Percentiles rank a stretch among this genome's conserved stretches.
These are phyloP conservation scores for Diloba caeruleocephala DNA, from an alignment of 2,888 invertebrate genomes.

Conservation along the genomic window DNA sequence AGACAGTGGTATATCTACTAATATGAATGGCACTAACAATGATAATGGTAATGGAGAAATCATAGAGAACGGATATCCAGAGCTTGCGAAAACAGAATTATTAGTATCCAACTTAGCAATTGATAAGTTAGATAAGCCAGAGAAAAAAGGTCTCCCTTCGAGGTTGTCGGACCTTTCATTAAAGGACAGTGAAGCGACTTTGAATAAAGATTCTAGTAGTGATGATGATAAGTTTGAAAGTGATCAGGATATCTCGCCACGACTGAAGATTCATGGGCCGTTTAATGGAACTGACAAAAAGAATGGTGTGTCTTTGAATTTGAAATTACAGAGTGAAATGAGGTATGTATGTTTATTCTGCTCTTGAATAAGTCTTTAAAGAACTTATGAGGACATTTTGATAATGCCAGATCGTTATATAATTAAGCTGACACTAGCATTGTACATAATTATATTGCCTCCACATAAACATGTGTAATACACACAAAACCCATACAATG, in stretches of 20 bases:
- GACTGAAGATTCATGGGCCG: constrained; percentile 63
- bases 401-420: no score
- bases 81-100: constrained; percentile 57
- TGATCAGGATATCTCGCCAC: constrained; percentile 75
- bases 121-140: constrained; percentile 59
- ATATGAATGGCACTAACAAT: constrained; percentile 67
- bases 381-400: no score
- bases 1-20: constrained; percentile 82
- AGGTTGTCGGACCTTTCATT: constrained; percentile 78
- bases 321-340: constrained; percentile 84
- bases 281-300: constrained; percentile 70
- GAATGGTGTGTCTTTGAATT: constrained; percentile 81
- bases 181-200: constrained; percentile 72
- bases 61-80: constrained; percentile 52
- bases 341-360: constrained; percentile 64
- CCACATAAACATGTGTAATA: no score
- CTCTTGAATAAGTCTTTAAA: no score
- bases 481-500: no score
- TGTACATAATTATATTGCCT: no score
- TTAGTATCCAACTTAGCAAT: constrained; percentile 25
- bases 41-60: constrained; percentile 53
- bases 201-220: constrained; percentile 73
- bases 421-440: no score
- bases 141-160: constrained; percentile 68
- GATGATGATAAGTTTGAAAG: constrained; percentile 81